Conservation (phyloP, 2,797 vertebrate genomes). For the Cynopterus sphinx region DNA sequence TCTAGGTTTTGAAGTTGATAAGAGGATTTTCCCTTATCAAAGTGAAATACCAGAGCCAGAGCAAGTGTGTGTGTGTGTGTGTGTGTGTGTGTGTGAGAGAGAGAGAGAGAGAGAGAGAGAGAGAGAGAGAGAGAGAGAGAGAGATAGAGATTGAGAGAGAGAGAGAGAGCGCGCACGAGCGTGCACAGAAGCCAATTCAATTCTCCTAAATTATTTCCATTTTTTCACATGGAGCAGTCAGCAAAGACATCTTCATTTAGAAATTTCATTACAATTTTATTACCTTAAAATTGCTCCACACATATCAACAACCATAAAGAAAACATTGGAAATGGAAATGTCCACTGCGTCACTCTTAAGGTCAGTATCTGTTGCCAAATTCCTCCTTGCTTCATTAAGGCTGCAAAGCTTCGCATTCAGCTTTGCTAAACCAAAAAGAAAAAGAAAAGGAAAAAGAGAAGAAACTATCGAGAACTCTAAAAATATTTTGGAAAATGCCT, state of each 20-base stretch:
- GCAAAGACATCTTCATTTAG: slow-evolving; percentile 64
- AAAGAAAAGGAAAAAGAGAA: not conserved
- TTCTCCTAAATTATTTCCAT: slow-evolving; percentile 55
- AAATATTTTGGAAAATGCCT: slow-evolving; percentile 38
- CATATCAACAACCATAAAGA: slow-evolving; percentile 54
- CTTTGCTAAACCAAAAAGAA: slow-evolving; percentile 49
- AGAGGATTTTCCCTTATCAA: not conserved
- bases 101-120: not conserved
- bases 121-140: not conserved
- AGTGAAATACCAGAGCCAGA: not conserved
- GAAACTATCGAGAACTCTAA: not conserved
- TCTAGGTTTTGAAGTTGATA: not conserved
- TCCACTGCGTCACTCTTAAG: slow-evolving; percentile 43
- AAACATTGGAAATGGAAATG: slow-evolving; percentile 55
- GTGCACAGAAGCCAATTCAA: not conserved
- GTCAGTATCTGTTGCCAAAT: slow-evolving; percentile 33
- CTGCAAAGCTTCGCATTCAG: not conserved
- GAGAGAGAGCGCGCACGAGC: no score
- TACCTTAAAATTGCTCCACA: slow-evolving; percentile 66
- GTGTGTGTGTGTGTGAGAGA: not conserved
- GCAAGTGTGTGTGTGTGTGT: not conserved
- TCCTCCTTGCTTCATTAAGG: slow-evolving; percentile 36
- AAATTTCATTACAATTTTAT: slow-evolving; percentile 76
- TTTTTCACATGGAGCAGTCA: slow-evolving; percentile 43
- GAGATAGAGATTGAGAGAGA: no score